Evolutionary conservation across 2,888 invertebrate species (phyloP).

Genomic region (Anticlea derivata): DNA sequence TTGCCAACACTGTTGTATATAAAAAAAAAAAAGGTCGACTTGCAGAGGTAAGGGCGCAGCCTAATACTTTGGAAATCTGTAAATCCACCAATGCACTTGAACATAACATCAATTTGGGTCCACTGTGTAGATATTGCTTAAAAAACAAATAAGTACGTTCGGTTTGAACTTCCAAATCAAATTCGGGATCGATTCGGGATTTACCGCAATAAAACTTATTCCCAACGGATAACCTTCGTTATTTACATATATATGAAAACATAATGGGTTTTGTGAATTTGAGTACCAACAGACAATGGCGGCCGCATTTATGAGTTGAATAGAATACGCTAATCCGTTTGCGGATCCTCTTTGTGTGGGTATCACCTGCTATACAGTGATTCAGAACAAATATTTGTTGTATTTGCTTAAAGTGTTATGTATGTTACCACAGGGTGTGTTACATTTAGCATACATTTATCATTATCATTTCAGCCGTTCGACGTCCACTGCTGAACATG

Average conservation of each 20-base stretch:
- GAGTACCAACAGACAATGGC: conserved; percentile 23
- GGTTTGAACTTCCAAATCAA: conserved; percentile 39
- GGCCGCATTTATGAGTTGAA: conserved; percentile 35
- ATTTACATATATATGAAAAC: conserved; percentile 70
- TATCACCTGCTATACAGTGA: conserved; percentile 21
- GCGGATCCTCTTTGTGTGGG: conserved; percentile 39
- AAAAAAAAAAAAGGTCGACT: too few relatives aligned
- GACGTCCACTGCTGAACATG: too few relatives aligned
- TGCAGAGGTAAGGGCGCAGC: too few relatives aligned
- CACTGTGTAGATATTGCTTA: neutral
- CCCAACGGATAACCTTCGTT: conserved; percentile 51
- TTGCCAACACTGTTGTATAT: too few relatives aligned
- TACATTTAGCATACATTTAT: too few relatives aligned
- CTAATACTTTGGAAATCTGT: too few relatives aligned
- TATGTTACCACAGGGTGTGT: too few relatives aligned
- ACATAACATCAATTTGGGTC: too few relatives aligned
- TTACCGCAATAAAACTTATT: conserved; percentile 52
- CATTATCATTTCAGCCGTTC: too few relatives aligned
- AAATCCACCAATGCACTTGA: too few relatives aligned
- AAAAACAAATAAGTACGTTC: conserved; percentile 32
- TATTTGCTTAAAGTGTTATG: neutral
- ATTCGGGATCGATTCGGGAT: conserved; percentile 57
- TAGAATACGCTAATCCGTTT: conserved; percentile 35
- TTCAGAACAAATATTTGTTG: conserved; percentile 7
- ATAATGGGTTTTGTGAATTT: conserved; percentile 52